phyloP scores from a whole-genome alignment of 2,113 vertebrate species.

The Astur gentilis region DNA sequence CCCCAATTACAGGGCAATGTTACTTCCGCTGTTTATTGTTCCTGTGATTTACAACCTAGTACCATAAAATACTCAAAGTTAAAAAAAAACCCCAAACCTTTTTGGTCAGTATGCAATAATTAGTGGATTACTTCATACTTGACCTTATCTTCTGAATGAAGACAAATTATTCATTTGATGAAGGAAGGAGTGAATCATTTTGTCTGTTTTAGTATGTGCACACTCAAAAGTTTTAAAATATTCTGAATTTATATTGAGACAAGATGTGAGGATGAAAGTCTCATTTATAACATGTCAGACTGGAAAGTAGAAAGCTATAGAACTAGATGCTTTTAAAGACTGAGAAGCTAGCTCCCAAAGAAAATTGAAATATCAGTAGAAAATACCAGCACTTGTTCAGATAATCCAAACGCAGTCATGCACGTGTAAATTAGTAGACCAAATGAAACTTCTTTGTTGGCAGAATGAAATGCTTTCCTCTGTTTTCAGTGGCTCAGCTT shows the following conservation, averaged over 20 bases:
- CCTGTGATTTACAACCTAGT: background rate
- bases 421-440: background rate
- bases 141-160: background rate
- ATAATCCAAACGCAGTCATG: background rate
- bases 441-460: background rate
- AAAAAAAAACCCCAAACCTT: background rate
- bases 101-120: background rate
- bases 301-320: background rate
- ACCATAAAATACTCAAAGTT: background rate
- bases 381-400: background rate
- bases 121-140: conserved; percentile 6
- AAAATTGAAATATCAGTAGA: background rate
- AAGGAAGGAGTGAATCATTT: background rate
- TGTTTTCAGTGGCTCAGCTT: background rate
- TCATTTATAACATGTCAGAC: background rate
- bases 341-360: background rate
- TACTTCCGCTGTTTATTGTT: conserved; percentile 39
- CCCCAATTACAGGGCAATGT: conserved; percentile 34
- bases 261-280: background rate
- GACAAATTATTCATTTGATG: background rate
- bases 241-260: background rate
- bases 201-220: background rate
- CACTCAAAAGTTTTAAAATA: background rate
- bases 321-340: background rate
- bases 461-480: background rate